A percentile compares a stretch with the other conserved stretches of the same genome.
Conservation (phyloP, 2,113 vertebrate species). For the Saccopteryx bilineata region DNA sequence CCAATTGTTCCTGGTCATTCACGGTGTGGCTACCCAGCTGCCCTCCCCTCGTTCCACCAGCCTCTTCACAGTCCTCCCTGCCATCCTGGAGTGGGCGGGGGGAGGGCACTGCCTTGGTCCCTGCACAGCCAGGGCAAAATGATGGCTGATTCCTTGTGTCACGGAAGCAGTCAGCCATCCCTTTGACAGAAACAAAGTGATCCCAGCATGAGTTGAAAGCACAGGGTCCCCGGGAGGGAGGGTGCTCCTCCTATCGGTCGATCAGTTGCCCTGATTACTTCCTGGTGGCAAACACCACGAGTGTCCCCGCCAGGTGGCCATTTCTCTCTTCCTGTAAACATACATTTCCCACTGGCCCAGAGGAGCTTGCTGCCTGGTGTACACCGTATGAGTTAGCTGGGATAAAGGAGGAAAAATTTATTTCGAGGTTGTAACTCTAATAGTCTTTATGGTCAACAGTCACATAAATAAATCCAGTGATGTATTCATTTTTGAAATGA, state of each 20-base stretch:
- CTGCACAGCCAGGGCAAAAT: background rate
- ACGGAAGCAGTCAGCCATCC: conserved; percentile 35
- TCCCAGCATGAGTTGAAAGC: background rate
- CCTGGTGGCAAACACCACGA: background rate
- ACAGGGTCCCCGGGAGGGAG: background rate
- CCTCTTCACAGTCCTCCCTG: background rate
- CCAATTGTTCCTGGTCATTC: background rate
- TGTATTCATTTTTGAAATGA: conserved; percentile 32
- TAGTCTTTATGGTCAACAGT: background rate
- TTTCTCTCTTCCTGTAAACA: conserved; percentile 33
- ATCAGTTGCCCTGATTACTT: background rate
- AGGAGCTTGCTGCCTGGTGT: fast-evolving
- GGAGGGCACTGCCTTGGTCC: background rate
- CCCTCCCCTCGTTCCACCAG: background rate
- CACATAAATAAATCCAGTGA: background rate
- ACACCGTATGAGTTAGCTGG: background rate
- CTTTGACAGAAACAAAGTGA: conserved; percentile 44
- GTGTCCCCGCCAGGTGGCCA: background rate
- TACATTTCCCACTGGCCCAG: background rate
- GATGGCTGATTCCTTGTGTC: conserved; percentile 76
- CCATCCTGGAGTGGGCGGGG: too few species aligned
- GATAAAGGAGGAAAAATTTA: background rate
- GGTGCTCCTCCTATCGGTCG: background rate
- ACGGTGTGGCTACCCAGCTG: fast-evolving
- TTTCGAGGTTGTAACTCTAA: background rate